Percentiles rank a stretch among this genome's conserved stretches.
phyloP scores from a whole-genome alignment of 2,113 vertebrate species.

The Pavo muticus region DNA sequence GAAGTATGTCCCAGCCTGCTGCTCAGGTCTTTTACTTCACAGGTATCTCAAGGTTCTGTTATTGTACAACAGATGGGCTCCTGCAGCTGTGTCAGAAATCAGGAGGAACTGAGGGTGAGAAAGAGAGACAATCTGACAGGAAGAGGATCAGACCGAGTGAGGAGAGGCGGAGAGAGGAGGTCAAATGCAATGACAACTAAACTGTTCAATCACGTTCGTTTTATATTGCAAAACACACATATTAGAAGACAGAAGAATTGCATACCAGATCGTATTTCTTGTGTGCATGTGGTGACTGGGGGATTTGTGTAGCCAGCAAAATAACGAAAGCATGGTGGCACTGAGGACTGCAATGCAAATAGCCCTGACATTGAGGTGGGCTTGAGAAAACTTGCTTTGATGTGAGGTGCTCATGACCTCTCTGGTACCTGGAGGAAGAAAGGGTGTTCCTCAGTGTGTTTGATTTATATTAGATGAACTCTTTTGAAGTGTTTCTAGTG shows the following conservation, averaged over 20 bases:
- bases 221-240: neutral
- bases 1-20: no score
- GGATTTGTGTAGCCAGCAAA: neutral
- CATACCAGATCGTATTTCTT: neutral
- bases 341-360: accelerated
- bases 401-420: neutral
- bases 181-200: neutral
- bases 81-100: neutral
- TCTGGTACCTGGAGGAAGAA: neutral
- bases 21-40: neutral
- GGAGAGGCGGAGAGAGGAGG: neutral
- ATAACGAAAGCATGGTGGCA: accelerated
- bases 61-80: neutral
- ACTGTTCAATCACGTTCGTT: neutral
- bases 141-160: neutral
- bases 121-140: neutral
- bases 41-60: neutral
- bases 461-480: neutral
- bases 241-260: neutral
- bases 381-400: neutral
- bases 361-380: neutral
- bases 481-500: neutral
- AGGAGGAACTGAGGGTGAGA: neutral
- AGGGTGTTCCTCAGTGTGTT: neutral
- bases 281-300: neutral